These are phyloP conservation scores for Platerodrilus igneus DNA, from an alignment of 2,888 invertebrate genomes.

Conservation along the genomic window DNA sequence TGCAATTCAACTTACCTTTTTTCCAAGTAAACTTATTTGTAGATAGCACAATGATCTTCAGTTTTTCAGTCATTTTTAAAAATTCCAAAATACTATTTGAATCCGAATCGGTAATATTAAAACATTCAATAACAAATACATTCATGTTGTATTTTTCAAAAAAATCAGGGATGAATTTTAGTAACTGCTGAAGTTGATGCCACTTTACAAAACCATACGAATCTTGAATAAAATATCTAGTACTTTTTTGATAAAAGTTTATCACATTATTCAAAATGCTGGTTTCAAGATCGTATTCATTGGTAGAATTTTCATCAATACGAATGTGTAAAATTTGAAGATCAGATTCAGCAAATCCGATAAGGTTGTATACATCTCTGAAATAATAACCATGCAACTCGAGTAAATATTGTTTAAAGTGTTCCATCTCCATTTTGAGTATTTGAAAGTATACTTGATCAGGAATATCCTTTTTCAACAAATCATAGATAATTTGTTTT, in stretches of 20 bases:
- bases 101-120: not conserved
- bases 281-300: conserved; percentile 11
- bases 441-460: conserved; percentile 3
- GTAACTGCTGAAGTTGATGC: conserved; percentile 1
- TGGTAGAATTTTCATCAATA: not conserved
- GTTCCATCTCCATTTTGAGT: conserved; percentile 8
- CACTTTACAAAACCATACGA: conserved; percentile 6
- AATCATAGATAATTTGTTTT: conserved; percentile 4
- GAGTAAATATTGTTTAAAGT: conserved; percentile 5
- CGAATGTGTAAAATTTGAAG: conserved; percentile 9
- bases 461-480: conserved; percentile 3
- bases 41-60: conserved; percentile 10
- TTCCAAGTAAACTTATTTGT: not conserved
- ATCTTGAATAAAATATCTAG: not conserved
- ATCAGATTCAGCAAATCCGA: conserved; percentile 5
- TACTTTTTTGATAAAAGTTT: conserved; percentile 3
- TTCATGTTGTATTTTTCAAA: conserved; percentile 5
- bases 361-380: conserved; percentile 14
- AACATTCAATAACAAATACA: conserved; percentile 12
- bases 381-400: conserved; percentile 11
- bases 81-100: not conserved
- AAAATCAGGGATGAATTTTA: not conserved
- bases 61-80: not conserved
- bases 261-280: conserved; percentile 12
- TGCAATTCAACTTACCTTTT: conserved; percentile 7